Evolutionary conservation across 2,797 vertebrate species (phyloP).

Genomic region (Eulemur mongoz): DNA sequence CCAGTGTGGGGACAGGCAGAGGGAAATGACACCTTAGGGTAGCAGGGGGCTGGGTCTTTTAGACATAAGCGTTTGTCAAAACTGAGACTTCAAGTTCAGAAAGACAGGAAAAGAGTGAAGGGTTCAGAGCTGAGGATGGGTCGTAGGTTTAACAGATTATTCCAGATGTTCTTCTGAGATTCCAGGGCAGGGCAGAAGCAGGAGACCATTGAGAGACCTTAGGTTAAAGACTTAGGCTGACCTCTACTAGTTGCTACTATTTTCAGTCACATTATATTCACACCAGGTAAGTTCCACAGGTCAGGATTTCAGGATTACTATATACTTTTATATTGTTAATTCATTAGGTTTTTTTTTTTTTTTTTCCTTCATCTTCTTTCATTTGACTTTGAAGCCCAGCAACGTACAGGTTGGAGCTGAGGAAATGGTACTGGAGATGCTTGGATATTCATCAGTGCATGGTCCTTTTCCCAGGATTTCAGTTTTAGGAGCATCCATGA

Average conservation of each 20-base stretch:
- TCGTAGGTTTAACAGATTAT: background rate
- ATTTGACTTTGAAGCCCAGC: background rate
- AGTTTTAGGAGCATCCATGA: background rate
- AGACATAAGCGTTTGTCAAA: background rate
- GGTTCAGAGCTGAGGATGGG: background rate
- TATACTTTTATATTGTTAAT: background rate
- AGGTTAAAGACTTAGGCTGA: background rate
- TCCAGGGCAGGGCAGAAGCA: background rate
- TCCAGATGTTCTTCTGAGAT: background rate
- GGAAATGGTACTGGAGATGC: background rate
- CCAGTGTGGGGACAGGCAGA: background rate
- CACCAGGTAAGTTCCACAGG: background rate
- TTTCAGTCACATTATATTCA: background rate
- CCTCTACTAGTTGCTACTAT: background rate
- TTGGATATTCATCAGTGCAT: background rate
- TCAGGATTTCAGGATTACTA: background rate
- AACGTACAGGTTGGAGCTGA: background rate
- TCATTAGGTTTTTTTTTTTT: background rate
- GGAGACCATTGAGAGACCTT: background rate
- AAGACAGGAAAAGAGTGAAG: background rate
- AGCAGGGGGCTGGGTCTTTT: background rate
- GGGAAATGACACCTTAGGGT: background rate
- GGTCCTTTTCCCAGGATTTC: background rate
- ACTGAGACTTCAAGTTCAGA: background rate
- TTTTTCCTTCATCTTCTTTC: background rate